phyloP scores from a whole-genome alignment of 2,113 vertebrate genomes.

The Sinocyclocheilus rhinocerous region DNA sequence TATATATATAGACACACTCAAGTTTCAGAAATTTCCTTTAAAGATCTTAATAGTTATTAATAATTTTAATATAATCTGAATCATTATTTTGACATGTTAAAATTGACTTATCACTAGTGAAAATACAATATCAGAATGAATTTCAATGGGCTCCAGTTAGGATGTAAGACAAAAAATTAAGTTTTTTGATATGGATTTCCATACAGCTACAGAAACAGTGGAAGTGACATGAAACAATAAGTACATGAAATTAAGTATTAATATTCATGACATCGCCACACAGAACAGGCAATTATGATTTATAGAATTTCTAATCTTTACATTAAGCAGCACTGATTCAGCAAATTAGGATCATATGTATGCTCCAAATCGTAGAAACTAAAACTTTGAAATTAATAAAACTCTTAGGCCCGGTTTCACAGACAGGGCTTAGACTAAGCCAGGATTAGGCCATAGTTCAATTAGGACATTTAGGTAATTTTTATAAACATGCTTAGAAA shows the following conservation, averaged over 20 bases:
- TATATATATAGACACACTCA: no score
- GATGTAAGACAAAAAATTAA: neutral
- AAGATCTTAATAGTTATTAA: no score
- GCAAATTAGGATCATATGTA: conserved; percentile 26
- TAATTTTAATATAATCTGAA: neutral
- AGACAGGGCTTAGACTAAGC: no score
- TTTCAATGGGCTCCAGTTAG: neutral
- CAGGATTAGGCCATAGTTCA: no score
- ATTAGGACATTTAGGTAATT: no score
- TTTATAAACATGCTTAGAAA: no score
- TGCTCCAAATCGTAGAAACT: neutral
- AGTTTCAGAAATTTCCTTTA: no score
- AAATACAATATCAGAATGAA: neutral
- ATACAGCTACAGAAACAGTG: neutral
- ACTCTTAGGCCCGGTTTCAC: neutral
- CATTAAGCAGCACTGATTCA: conserved; percentile 43
- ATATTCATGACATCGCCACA: conserved; percentile 42
- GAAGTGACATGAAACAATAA: neutral
- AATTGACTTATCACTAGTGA: neutral
- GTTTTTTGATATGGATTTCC: neutral
- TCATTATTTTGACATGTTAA: conserved; percentile 1
- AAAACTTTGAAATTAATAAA: conserved; percentile 11
- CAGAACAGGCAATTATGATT: neutral
- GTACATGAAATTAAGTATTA: neutral
- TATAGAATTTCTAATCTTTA: conserved; percentile 20